Base-by-base conservation (phyloP, 1,140 invertebrate species). In the Onthophagus taurus region DNA sequence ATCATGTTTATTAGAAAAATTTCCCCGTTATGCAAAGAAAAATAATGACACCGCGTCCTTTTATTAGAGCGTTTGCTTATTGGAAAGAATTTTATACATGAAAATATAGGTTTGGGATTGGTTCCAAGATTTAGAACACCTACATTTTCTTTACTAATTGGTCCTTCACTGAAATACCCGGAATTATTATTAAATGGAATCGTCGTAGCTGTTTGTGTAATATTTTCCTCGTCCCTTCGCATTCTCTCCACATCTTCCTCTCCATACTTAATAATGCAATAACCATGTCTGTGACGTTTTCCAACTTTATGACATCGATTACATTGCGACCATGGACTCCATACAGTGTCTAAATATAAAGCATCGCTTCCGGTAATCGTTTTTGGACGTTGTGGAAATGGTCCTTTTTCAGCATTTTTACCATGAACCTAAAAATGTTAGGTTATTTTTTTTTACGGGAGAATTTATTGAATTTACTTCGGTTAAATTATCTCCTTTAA, bases 301-400 rank as follows among this genome's bases (percentile, higher is more conserved):
- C 76, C 77, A 34, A 74, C 64, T 30, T 54, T 50, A 11, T 65
- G 65, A 53, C 80, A 83, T n/a, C 52, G 59, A 37, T 74, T 79
- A 55, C 80, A 83, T n/a, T 64, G 47, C 9, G 72, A 72, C 79
- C 79, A 80, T 11, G 60, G 44, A 2, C 65, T 65, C 76, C 78
- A 82, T 31, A 60, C 55, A 5, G 69, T 68, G 42, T 65, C 61
- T 36, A 71, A 30, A 46, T 61, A 57, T 41, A 72, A 45, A 50
- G 1, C 65, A 59, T 24, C 61, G 61, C 21, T 61, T 45, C 4
- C 41, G n/a, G n/a, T 4, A 26, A 71, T 39, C 8, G 56, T 20
- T 47, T 54, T 47, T 3, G 57, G 41, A 44, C 53, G 20, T 54
- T 41, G 44, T 8, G 60, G 37, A 51, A 65, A 59, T 9, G 51